These are phyloP conservation scores for Trachymyrmex septentrionalis DNA, from an alignment of 1,140 invertebrate species.

Conservation along the genomic window DNA sequence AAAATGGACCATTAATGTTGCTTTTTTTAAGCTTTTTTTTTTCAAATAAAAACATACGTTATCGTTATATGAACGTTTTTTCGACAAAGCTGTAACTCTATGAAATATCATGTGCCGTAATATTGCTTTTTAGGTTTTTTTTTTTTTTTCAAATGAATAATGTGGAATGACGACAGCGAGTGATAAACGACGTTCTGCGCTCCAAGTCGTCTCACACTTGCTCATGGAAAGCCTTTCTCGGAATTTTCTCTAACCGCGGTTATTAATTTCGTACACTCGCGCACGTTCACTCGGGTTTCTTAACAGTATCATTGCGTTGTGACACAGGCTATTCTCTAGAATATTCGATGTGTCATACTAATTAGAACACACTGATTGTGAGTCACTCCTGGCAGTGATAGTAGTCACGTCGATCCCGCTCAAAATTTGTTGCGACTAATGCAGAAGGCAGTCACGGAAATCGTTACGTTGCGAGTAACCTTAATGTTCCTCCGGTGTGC, in stretches of 20 bases:
- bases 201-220: not conserved
- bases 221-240: constrained; percentile 12
- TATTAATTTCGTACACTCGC: constrained; percentile 49
- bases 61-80: not conserved
- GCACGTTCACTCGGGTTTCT: not conserved
- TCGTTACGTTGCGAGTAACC: constrained; percentile 1
- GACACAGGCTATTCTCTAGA: not conserved
- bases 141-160: constrained; percentile 8
- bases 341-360: constrained; percentile 45
- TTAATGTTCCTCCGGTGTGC: constrained; percentile 46
- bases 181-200: constrained; percentile 12
- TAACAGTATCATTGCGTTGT: constrained; percentile 14
- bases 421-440: constrained; percentile 14
- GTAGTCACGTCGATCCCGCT: not conserved
- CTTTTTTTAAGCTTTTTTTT: not conserved
- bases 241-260: constrained; percentile 19
- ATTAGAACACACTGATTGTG: constrained; percentile 13
- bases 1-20: not conserved
- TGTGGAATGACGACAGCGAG: not conserved
- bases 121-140: not conserved
- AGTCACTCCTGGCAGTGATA: not conserved
- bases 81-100: not conserved
- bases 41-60: not conserved
- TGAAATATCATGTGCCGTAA: not conserved
- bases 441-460: not conserved